These are phyloP conservation scores for Oopsacas minuta DNA, from an alignment of 37 sponge, comb jelly and placozoan genomes.

Conservation along the genomic window DNA sequence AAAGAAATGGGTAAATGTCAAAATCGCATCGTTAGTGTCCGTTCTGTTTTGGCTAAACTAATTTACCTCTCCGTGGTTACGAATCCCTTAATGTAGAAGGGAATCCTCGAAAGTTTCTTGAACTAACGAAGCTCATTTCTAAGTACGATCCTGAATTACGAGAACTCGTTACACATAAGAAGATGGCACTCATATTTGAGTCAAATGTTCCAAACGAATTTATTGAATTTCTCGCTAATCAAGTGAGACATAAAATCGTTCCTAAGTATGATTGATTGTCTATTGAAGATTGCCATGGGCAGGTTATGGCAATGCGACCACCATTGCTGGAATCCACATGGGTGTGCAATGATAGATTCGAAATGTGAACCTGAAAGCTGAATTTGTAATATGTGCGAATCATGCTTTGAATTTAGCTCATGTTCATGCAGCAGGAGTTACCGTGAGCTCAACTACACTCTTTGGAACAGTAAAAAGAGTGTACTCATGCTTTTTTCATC, in stretches of 20 bases:
- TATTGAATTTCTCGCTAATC: conserved; percentile 12
- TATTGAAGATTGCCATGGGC: conserved; percentile 14
- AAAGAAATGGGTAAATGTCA: conserved; percentile 10
- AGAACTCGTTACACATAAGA: conserved; percentile 14
- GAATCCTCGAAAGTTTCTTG: neutral
- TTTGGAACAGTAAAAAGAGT: conserved; percentile 14
- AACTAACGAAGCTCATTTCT: neutral
- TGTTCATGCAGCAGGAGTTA: conserved; percentile 19
- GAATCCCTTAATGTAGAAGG: conserved; percentile 11
- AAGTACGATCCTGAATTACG: conserved; percentile 13
- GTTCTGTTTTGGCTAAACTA: neutral
- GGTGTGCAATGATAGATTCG: conserved; percentile 5
- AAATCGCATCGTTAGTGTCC: neutral
- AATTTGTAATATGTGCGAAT: neutral
- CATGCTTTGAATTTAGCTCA: conserved; percentile 6
- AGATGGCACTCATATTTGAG: conserved; percentile 16
- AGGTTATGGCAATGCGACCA: conserved; percentile 1
- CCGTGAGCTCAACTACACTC: neutral
- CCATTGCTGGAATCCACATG: neutral
- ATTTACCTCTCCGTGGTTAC: neutral
- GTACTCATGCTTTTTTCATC: neutral
- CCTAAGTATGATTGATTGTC: neutral
- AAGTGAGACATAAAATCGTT: conserved; percentile 9
- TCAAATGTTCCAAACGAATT: conserved; percentile 10
- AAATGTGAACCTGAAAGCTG: conserved; percentile 18